A percentile compares a stretch with the other conserved stretches of the same genome.
These are phyloP conservation scores for Temnothorax unifasciatus DNA, from an alignment of 2,888 invertebrate species.

Conservation along the genomic window DNA sequence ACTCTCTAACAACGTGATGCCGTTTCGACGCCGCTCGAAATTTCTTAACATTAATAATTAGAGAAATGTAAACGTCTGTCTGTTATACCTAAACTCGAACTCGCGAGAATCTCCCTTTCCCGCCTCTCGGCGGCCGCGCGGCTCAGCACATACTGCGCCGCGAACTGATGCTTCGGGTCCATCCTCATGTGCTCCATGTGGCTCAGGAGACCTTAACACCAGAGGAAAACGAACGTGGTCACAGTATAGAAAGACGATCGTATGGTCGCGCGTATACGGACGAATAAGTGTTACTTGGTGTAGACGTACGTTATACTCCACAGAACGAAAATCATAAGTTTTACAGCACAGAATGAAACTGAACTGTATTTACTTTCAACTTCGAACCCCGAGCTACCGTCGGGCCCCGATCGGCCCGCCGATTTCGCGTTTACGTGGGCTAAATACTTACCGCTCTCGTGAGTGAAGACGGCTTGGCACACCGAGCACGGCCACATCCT, in stretches of 20 bases:
- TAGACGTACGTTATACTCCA: constrained; percentile 14
- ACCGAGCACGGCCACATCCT: constrained; percentile 99
- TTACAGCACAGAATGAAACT: constrained; percentile 27
- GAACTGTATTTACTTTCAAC: constrained; percentile 23
- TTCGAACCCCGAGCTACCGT: constrained; percentile 12
- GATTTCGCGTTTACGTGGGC: constrained; percentile 29
- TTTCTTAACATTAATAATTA: background rate
- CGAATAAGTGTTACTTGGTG: constrained; percentile 20
- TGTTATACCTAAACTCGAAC: constrained; percentile 84
- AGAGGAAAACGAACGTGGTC: constrained; percentile 50
- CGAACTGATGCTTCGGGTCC: constrained; percentile 98
- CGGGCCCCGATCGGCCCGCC: constrained; percentile 10
- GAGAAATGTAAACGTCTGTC: constrained; percentile 5
- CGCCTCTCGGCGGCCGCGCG: constrained; percentile 96
- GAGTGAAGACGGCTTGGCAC: constrained; percentile 97
- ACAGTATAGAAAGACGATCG: constrained; percentile 3
- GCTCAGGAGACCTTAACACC: constrained; percentile 92
- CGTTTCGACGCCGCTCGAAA: background rate
- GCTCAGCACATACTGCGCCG: constrained; percentile 96
- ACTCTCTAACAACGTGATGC: background rate
- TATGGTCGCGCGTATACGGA: background rate
- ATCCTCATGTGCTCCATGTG: constrained; percentile 99
- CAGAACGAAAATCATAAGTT: constrained; percentile 41
- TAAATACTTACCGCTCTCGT: constrained; percentile 93
- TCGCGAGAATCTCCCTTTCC: constrained; percentile 92